Evolutionary conservation across 2,888 invertebrate genomes (phyloP).

Genomic region (Metacarcinus magister): DNA sequence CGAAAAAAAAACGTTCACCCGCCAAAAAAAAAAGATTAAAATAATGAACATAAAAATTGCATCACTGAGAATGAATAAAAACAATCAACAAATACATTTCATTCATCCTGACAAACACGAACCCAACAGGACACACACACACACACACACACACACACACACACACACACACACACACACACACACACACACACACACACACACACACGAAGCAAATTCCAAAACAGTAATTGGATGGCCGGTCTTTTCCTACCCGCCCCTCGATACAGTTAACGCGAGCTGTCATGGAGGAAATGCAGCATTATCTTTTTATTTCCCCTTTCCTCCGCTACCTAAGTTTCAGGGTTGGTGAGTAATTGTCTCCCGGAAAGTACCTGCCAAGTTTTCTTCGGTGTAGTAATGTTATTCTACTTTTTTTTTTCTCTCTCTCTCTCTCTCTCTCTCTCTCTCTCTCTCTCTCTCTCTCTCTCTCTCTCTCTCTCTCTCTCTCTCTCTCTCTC

Average conservation of each 20-base stretch:
- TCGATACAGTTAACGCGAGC: not conserved
- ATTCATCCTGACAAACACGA: not conserved
- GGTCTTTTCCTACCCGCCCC: not conserved
- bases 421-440: not conserved
- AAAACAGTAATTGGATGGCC: constrained; percentile 18
- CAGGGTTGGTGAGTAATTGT: not conserved
- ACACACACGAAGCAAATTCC: not conserved
- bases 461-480: too few relatives aligned
- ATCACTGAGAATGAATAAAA: too few relatives aligned
- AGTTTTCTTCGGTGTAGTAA: not conserved
- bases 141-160: not conserved
- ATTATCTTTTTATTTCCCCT: not conserved
- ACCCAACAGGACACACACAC: not conserved
- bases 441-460: too few relatives aligned
- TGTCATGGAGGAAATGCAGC: constrained; percentile 33
- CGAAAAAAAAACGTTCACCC: too few relatives aligned
- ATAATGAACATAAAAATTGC: too few relatives aligned
- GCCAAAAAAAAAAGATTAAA: too few relatives aligned
- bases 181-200: not conserved
- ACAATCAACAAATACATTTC: not conserved
- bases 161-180: constrained; percentile 26
- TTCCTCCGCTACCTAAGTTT: not conserved
- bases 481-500: too few relatives aligned
- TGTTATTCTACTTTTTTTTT: not conserved
- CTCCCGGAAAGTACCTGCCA: not conserved